Percentiles rank a stretch among this genome's conserved stretches.
Conservation (phyloP, 2,797 vertebrate genomes). For the Sebastolobus altivelis region DNA sequence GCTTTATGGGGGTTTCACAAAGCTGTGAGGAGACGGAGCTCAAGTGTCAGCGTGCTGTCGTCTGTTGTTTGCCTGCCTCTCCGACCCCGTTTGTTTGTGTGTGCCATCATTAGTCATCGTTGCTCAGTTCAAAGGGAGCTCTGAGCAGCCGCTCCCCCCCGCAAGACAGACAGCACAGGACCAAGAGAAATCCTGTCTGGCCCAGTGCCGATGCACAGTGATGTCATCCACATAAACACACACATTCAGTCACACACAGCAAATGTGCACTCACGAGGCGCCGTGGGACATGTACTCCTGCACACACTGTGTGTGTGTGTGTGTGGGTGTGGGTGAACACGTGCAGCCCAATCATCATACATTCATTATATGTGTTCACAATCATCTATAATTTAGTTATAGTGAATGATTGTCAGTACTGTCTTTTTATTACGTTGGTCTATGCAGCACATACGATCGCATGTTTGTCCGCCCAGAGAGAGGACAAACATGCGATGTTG, state of each 20-base stretch:
- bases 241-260: constrained; percentile 31
- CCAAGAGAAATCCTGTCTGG: constrained; percentile 72
- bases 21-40: constrained; percentile 38
- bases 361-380: not conserved
- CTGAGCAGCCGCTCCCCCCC: constrained; percentile 19
- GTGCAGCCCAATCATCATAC: constrained; percentile 45
- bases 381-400: not conserved
- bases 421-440: not conserved
- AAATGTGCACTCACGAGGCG: constrained; percentile 52
- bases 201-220: constrained; percentile 65
- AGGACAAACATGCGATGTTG: not conserved
- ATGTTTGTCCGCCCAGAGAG: not conserved
- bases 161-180: constrained; percentile 52
- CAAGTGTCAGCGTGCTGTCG: constrained; percentile 48
- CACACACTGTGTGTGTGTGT: constrained; percentile 27
- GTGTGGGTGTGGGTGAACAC: constrained; percentile 19
- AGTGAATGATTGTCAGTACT: not conserved
- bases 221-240: constrained; percentile 66
- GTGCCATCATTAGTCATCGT: constrained; percentile 67
- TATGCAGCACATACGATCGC: not conserved
- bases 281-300: constrained; percentile 44
- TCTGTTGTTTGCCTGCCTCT: constrained; percentile 49
- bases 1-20: constrained; percentile 11
- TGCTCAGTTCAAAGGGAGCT: constrained; percentile 60
- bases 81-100: constrained; percentile 58